Percentiles rank a stretch among this genome's conserved stretches.
phyloP scores from a whole-genome alignment of 2,797 vertebrate species.

The Oceanodroma leucorhoa region DNA sequence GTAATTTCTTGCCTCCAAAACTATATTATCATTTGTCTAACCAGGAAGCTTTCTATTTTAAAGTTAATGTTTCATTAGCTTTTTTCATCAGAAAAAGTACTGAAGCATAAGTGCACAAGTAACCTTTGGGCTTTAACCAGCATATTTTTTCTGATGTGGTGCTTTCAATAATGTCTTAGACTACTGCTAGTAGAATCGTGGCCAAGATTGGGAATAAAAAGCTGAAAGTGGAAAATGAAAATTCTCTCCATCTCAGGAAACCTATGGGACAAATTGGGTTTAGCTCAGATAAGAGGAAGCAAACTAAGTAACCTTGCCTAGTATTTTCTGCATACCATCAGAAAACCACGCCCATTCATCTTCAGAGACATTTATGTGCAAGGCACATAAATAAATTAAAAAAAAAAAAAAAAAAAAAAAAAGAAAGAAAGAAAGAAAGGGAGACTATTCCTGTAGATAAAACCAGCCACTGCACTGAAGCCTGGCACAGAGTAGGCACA shows the following conservation, averaged over 20 bases:
- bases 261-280: background rate
- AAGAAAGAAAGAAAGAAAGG: rapidly evolving
- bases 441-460: background rate
- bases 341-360: background rate
- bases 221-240: background rate
- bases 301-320: background rate
- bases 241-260: background rate
- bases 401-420: too few relatives aligned
- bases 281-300: background rate
- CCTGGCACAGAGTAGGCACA: rapidly evolving
- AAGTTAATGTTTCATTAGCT: constrained; percentile 1
- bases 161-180: background rate
- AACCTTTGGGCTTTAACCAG: background rate
- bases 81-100: background rate
- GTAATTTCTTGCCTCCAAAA: background rate
- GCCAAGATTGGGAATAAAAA: background rate
- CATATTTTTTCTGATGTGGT: background rate
- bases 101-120: background rate
- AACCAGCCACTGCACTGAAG: background rate
- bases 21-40: background rate
- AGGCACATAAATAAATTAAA: background rate
- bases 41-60: background rate
- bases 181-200: background rate
- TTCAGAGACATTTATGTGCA: background rate
- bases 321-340: background rate